phyloP scores from a whole-genome alignment of 2,113 vertebrate species.

The Cottus gobio region DNA sequence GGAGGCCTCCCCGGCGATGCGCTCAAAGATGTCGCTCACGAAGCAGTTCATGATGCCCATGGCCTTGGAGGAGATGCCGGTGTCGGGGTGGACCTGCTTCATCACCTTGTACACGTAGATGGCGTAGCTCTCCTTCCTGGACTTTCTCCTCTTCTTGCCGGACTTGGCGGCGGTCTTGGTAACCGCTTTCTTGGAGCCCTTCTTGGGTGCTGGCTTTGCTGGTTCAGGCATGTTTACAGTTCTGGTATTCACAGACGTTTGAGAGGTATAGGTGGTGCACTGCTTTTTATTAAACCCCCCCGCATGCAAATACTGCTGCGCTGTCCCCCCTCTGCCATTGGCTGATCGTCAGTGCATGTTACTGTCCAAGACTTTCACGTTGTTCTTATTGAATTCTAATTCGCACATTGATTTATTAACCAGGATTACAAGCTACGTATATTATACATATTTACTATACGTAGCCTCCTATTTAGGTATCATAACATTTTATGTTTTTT shows the following conservation, averaged over 20 bases:
- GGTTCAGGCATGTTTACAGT: background rate
- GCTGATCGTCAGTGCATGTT: no score
- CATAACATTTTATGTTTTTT: background rate
- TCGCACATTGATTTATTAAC: background rate
- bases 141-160: background rate
- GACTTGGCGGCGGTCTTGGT: constrained; percentile 1
- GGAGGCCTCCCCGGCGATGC: constrained; percentile 62
- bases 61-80: background rate
- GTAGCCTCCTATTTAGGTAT: background rate
- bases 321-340: no score
- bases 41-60: background rate
- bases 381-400: background rate
- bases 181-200: constrained; percentile 20
- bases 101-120: background rate
- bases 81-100: background rate
- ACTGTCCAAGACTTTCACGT: background rate
- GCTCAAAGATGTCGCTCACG: constrained; percentile 68
- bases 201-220: constrained; percentile 1
- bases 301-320: no score
- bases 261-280: no score
- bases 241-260: no score
- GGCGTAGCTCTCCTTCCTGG: background rate
- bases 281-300: no score
- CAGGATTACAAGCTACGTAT: background rate
- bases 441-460: background rate